Conservation (phyloP, 2,113 vertebrate genomes). For the Coreoperca whiteheadi region DNA sequence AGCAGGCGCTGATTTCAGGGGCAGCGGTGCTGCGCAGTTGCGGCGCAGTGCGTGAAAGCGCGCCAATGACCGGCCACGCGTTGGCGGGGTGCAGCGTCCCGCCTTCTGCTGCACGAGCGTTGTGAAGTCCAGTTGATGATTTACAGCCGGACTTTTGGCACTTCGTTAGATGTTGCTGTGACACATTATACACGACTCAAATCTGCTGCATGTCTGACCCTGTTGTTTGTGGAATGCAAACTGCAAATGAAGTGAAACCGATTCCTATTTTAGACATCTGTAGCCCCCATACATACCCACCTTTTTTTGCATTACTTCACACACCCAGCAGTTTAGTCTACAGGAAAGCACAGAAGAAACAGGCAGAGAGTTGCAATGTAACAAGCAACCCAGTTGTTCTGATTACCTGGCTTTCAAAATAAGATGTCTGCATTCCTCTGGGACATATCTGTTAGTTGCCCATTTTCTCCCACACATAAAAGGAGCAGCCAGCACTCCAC, state of each 20-base stretch:
- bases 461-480: neutral
- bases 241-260: neutral
- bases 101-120: conserved; percentile 27
- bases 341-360: rapidly evolving
- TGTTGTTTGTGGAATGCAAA: neutral
- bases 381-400: neutral
- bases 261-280: neutral
- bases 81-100: conserved; percentile 52
- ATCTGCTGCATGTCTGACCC: neutral
- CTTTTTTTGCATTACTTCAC: neutral
- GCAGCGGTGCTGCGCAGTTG: conserved; percentile 39
- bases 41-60: neutral
- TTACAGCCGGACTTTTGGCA: neutral
- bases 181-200: neutral
- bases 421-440: neutral
- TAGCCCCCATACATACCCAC: neutral
- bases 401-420: neutral
- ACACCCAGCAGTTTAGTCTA: neutral
- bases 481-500: conserved; percentile 4
- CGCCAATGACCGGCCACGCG: neutral
- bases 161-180: neutral
- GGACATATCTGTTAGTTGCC: neutral
- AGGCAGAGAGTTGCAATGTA: neutral
- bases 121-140: neutral
- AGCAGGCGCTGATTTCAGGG: rapidly evolving